Evolutionary conservation across 1,140 invertebrate genomes (phyloP).

Genomic region (Sarcophaga peregrina): DNA sequence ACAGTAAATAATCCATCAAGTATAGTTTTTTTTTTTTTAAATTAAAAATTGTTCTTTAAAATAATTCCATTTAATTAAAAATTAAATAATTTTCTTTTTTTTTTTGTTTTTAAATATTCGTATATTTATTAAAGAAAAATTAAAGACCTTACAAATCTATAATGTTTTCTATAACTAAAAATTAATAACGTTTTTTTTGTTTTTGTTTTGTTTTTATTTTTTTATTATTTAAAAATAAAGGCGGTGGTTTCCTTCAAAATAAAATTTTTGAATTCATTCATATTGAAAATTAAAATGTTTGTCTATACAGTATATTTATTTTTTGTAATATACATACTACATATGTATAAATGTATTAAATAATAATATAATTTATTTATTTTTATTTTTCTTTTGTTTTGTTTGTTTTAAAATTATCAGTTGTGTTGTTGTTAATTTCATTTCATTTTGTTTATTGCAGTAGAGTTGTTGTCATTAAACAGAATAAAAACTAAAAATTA

Average conservation of each 20-base stretch:
- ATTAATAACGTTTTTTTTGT: background rate
- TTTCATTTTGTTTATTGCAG: background rate
- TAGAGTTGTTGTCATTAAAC: constrained; percentile 2
- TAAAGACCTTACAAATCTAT: background rate
- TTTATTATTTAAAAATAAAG: background rate
- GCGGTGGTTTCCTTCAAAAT: constrained; percentile 14
- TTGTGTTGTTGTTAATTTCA: constrained; percentile 12
- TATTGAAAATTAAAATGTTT: background rate
- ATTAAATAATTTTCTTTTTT: too few relatives aligned
- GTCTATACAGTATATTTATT: background rate
- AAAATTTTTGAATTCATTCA: background rate
- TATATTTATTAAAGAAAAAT: too few relatives aligned
- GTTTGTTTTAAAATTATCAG: constrained; percentile 8
- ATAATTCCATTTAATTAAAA: too few relatives aligned
- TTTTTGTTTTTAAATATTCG: too few relatives aligned
- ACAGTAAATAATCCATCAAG: too few relatives aligned
- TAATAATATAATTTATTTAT: too few relatives aligned
- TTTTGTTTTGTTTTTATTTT: background rate
- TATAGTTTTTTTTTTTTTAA: too few relatives aligned
- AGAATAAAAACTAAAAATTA: constrained; percentile 8
- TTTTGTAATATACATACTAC: background rate
- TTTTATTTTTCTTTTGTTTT: background rate
- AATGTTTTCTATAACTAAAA: constrained; percentile 17
- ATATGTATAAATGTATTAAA: too few relatives aligned
- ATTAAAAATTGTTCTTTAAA: too few relatives aligned